Percentiles rank a stretch among this genome's conserved stretches.
Conservation (phyloP, 1,140 invertebrate genomes). For the Cotesia typhae region DNA sequence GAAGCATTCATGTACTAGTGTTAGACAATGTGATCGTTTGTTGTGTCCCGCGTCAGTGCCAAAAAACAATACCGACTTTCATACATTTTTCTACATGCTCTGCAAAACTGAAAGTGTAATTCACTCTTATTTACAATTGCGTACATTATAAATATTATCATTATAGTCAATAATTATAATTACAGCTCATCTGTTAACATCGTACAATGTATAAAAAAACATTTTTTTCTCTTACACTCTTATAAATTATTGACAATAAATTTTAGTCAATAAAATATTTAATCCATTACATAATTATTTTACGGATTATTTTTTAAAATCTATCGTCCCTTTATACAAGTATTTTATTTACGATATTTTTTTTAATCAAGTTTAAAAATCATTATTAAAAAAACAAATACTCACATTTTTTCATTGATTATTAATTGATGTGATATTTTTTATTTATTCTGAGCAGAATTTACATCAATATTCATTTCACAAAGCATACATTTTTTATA, state of each 20-base stretch:
- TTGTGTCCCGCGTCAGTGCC: constrained; percentile 7
- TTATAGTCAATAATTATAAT: constrained; percentile 5
- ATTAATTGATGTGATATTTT: too few relatives aligned
- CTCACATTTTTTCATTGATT: background rate
- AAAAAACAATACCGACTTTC: background rate
- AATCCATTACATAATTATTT: too few relatives aligned
- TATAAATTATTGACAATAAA: too few relatives aligned
- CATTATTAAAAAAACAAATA: too few relatives aligned
- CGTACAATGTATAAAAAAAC: background rate
- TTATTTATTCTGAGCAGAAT: too few relatives aligned
- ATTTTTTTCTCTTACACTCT: background rate
- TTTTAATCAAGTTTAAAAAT: too few relatives aligned
- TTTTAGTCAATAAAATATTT: too few relatives aligned
- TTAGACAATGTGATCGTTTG: constrained; percentile 9
- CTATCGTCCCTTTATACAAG: too few relatives aligned
- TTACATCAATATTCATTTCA: too few relatives aligned
- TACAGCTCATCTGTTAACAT: background rate
- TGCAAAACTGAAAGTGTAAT: constrained; percentile 50
- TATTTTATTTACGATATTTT: too few relatives aligned
- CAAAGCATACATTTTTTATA: too few relatives aligned
- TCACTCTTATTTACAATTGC: constrained; percentile 55
- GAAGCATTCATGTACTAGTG: constrained; percentile 15
- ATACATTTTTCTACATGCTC: constrained; percentile 11
- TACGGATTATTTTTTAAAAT: too few relatives aligned
- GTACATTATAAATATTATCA: background rate